Conservation (phyloP, 2,113 vertebrate genomes). For the Malaclemys terrapin region DNA sequence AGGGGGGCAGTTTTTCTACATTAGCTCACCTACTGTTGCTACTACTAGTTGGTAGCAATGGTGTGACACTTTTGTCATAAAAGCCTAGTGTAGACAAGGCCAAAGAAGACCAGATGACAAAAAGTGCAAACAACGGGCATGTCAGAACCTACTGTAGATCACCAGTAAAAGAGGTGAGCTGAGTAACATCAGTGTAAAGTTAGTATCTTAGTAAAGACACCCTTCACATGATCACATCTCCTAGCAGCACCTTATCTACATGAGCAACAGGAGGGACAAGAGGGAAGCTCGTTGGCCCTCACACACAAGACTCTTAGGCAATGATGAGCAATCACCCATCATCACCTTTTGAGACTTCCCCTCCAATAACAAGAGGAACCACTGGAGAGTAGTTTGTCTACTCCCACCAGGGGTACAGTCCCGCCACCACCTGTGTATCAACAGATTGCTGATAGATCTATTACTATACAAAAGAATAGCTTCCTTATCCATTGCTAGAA, state of each 20-base stretch:
- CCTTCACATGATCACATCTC: neutral
- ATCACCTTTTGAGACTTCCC: neutral
- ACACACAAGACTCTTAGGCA: neutral
- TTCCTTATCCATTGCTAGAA: slow-evolving; percentile 30
- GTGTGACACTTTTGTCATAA: neutral
- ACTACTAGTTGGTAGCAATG: neutral
- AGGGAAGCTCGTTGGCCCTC: neutral
- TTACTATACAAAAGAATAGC: slow-evolving; percentile 26
- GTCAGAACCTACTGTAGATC: neutral
- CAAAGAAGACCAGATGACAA: neutral
- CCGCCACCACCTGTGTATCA: slow-evolving; percentile 31
- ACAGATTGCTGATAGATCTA: neutral
- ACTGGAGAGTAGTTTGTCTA: neutral
- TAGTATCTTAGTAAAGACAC: neutral
- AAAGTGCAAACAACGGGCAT: slow-evolving; percentile 9
- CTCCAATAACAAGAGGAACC: neutral
- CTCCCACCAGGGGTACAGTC: slow-evolving; percentile 37
- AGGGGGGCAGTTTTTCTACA: neutral
- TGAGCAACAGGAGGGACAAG: neutral
- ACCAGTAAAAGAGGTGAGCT: slow-evolving; percentile 30
- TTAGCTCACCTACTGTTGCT: neutral
- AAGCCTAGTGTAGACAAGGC: neutral
- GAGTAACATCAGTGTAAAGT: slow-evolving; percentile 28
- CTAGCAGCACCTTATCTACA: neutral
- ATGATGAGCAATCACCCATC: neutral